These are phyloP conservation scores for Acleris sparsana DNA, from an alignment of 2,888 invertebrate species.

Conservation along the genomic window DNA sequence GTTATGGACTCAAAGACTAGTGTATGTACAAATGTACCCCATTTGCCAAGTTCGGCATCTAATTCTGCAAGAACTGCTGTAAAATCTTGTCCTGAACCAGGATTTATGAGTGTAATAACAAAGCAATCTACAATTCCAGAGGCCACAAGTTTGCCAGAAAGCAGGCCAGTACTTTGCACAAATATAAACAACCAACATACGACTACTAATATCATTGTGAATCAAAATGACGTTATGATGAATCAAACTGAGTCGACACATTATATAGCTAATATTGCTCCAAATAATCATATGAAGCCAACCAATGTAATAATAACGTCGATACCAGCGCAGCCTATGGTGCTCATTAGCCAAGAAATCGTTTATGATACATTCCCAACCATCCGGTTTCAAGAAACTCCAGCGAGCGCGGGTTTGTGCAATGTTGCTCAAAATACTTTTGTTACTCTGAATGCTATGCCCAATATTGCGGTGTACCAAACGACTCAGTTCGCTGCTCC, in stretches of 20 bases:
- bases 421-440: slow-evolving; percentile 47
- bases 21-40: slow-evolving; percentile 4
- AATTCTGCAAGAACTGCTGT: not conserved
- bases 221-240: not conserved
- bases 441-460: slow-evolving; percentile 49
- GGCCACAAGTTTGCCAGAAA: slow-evolving; percentile 2
- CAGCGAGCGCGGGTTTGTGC: slow-evolving; percentile 39
- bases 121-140: slow-evolving; percentile 1
- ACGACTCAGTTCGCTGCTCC: slow-evolving; percentile 55
- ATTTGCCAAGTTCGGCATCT: not conserved
- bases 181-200: slow-evolving; percentile 5
- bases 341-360: slow-evolving; percentile 57
- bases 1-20: slow-evolving; percentile 5
- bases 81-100: not conserved
- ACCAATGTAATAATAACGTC: slow-evolving; percentile 48
- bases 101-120: slow-evolving; percentile 15
- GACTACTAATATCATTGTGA: slow-evolving; percentile 6
- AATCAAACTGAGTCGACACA: slow-evolving; percentile 9
- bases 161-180: slow-evolving; percentile 3
- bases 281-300: slow-evolving; percentile 40
- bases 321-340: slow-evolving; percentile 51
- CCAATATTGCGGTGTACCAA: slow-evolving; percentile 56
- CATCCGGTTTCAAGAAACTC: slow-evolving; percentile 45
- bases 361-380: slow-evolving; percentile 55
- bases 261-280: slow-evolving; percentile 14